phyloP scores from a whole-genome alignment of 2,888 invertebrate species.

The Epirrhoe tristata region DNA sequence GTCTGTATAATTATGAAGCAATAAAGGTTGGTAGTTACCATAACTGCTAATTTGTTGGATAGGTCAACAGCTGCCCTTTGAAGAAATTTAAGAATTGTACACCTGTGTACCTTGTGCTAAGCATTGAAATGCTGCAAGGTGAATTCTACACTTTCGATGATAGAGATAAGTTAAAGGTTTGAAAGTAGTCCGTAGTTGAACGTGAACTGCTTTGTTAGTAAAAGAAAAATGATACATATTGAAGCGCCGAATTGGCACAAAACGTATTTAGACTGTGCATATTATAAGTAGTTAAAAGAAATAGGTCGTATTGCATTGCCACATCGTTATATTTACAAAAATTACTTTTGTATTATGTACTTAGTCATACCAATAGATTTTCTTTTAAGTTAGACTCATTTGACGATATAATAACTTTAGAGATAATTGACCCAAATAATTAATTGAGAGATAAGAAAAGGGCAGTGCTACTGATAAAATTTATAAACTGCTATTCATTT shows the following conservation, averaged over 20 bases:
- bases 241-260: too few relatives aligned
- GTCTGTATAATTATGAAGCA: slow-evolving; percentile 9
- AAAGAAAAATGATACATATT: too few relatives aligned
- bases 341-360: too few relatives aligned
- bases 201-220: too few relatives aligned
- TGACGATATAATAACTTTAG: background rate
- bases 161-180: too few relatives aligned
- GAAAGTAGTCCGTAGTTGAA: too few relatives aligned
- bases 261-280: too few relatives aligned
- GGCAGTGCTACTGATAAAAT: background rate
- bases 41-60: slow-evolving; percentile 33
- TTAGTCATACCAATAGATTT: too few relatives aligned
- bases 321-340: too few relatives aligned
- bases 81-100: slow-evolving; percentile 29
- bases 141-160: too few relatives aligned
- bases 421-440: background rate
- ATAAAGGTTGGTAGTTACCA: slow-evolving; percentile 16
- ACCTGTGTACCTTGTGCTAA: slow-evolving; percentile 29
- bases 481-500: background rate
- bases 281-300: too few relatives aligned
- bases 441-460: background rate
- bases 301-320: too few relatives aligned
- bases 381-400: background rate
- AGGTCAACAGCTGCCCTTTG: slow-evolving; percentile 42
- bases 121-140: slow-evolving; percentile 14